Percentiles rank a stretch among this genome's conserved stretches.
phyloP scores from a whole-genome alignment of 2,888 invertebrate species.

The Drymonia ruficornis region DNA sequence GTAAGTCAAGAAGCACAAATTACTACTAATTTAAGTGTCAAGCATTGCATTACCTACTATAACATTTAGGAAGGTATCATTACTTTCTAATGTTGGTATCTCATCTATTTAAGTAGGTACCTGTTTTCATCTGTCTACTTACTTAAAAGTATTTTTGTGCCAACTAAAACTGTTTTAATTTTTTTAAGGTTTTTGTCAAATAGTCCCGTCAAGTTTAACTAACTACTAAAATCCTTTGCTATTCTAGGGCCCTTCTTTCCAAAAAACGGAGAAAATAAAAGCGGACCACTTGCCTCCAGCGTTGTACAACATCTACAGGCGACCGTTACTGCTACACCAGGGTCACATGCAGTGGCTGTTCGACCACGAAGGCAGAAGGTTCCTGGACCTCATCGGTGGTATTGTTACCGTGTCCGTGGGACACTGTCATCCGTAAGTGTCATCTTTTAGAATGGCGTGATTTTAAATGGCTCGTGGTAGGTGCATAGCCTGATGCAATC shows the following conservation, averaged over 20 bases:
- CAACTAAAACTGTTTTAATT: too few relatives aligned
- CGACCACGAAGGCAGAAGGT: slow-evolving; percentile 93
- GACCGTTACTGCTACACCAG: slow-evolving; percentile 93
- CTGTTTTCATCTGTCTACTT: too few relatives aligned
- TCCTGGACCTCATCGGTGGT: slow-evolving; percentile 97
- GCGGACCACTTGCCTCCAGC: slow-evolving; percentile 88
- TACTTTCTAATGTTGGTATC: too few relatives aligned
- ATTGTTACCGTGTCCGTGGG: slow-evolving; percentile 99
- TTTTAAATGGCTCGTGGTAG: too few relatives aligned
- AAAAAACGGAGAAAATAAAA: slow-evolving; percentile 85
- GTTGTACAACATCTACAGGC: slow-evolving; percentile 90
- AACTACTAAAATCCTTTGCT: too few relatives aligned
- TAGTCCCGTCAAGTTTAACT: too few relatives aligned
- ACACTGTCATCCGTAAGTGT: slow-evolving; percentile 97
- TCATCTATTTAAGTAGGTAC: too few relatives aligned
- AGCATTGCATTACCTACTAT: background rate
- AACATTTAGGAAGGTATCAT: background rate
- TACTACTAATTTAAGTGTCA: too few relatives aligned
- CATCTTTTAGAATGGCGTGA: background rate
- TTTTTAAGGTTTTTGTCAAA: too few relatives aligned
- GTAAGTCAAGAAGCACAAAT: too few relatives aligned
- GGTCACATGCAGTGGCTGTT: slow-evolving; percentile 97
- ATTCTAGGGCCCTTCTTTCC: slow-evolving; percentile 86
- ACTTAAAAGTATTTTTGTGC: too few relatives aligned
- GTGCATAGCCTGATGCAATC: too few relatives aligned